Evolutionary conservation across 2,888 invertebrate genomes (phyloP).

Genomic region (Drosophila trichaetosa): DNA sequence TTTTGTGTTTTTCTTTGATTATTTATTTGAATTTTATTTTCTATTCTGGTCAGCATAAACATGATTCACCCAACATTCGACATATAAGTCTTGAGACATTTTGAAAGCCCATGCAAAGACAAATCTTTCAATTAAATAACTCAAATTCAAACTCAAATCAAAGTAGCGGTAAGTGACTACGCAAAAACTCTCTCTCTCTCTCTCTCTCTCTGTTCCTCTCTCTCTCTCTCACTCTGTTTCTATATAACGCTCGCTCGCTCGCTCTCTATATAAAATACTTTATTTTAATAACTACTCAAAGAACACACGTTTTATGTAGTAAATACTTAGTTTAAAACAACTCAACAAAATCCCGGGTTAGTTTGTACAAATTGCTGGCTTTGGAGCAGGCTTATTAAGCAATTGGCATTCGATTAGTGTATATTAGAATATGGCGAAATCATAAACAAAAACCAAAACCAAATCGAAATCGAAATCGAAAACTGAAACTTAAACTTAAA

Average conservation of each 20-base stretch:
- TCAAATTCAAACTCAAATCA: slow-evolving; percentile 50
- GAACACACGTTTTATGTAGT: slow-evolving; percentile 44
- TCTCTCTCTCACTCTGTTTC: slow-evolving; percentile 35
- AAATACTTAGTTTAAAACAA: slow-evolving; percentile 30
- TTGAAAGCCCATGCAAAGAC: slow-evolving; percentile 50
- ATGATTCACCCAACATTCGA: slow-evolving; percentile 71
- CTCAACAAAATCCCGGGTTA: slow-evolving; percentile 59
- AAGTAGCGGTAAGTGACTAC: slow-evolving; percentile 74
- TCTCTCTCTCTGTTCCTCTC: slow-evolving; percentile 26
- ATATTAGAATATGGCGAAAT: slow-evolving; percentile 9
- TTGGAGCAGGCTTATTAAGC: slow-evolving; percentile 58
- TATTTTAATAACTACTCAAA: slow-evolving; percentile 53
- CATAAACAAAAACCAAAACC: slow-evolving; percentile 17
- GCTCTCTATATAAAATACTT: slow-evolving; percentile 59
- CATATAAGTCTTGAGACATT: slow-evolving; percentile 61
- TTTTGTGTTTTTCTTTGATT: slow-evolving; percentile 12
- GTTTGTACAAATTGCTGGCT: slow-evolving; percentile 69
- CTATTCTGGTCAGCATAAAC: slow-evolving; percentile 58
- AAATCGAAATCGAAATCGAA: slow-evolving; percentile 25
- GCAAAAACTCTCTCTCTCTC: slow-evolving; percentile 61
- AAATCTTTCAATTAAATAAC: slow-evolving; percentile 52
- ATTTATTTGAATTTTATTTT: slow-evolving; percentile 26
- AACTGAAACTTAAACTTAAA: slow-evolving; percentile 22
- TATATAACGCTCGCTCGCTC: slow-evolving; percentile 69
- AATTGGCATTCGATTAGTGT: slow-evolving; percentile 61